These are phyloP conservation scores for Brenthis daphne DNA, from an alignment of 2,888 invertebrate species.

Conservation along the genomic window DNA sequence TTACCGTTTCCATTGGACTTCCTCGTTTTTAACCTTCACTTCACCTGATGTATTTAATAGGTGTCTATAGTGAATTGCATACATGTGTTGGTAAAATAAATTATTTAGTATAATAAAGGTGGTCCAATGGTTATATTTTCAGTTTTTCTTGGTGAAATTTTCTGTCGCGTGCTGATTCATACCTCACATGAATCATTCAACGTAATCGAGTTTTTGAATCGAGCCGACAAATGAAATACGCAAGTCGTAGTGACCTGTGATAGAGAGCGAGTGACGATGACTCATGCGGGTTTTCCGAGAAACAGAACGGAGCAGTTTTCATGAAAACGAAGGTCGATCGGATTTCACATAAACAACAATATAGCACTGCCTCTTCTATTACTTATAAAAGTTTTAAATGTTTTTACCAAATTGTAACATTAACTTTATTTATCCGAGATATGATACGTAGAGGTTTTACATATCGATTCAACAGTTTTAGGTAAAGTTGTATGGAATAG, in stretches of 20 bases:
- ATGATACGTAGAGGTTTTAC: not conserved
- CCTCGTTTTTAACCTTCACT: slow-evolving; percentile 53
- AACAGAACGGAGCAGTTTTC: slow-evolving; percentile 71
- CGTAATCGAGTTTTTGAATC: slow-evolving; percentile 81
- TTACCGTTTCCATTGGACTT: slow-evolving; percentile 54
- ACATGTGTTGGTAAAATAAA: slow-evolving; percentile 18
- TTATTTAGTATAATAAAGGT: slow-evolving; percentile 12
- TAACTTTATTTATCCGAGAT: slow-evolving; percentile 1
- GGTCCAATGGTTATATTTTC: slow-evolving; percentile 7
- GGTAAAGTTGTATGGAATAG: not conserved
- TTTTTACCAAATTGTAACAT: not conserved
- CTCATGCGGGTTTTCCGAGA: slow-evolving; percentile 81
- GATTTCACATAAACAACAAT: slow-evolving; percentile 33
- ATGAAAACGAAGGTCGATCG: slow-evolving; percentile 73
- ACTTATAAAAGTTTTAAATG: not conserved
- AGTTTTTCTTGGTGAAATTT: slow-evolving; percentile 51
- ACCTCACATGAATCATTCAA: slow-evolving; percentile 73
- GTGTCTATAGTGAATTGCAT: not conserved
- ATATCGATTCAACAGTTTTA: not conserved
- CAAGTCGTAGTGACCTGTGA: slow-evolving; percentile 74
- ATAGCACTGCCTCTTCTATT: slow-evolving; percentile 21
- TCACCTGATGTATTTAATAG: slow-evolving; percentile 26
- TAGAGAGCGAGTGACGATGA: slow-evolving; percentile 70
- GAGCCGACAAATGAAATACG: slow-evolving; percentile 77
- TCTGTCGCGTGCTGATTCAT: slow-evolving; percentile 72